A percentile compares a stretch with the other conserved stretches of the same genome.
Conservation (phyloP, 1,140 invertebrate species). For the Sweltsa coloradensis region DNA sequence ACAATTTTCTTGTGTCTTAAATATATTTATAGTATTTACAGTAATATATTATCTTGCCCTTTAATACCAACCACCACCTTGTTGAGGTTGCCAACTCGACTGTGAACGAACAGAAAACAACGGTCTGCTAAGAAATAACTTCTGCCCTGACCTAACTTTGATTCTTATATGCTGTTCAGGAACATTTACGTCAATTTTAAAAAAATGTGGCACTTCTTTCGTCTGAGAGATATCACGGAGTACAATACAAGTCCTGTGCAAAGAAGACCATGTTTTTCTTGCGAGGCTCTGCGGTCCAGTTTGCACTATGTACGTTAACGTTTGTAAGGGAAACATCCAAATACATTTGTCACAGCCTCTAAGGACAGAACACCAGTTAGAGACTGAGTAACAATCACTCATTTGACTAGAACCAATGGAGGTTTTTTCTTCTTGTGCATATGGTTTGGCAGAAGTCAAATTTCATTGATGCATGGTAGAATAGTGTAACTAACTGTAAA, state of each 20-base stretch:
- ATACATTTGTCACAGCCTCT: slow-evolving; percentile 19
- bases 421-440: slow-evolving; percentile 9
- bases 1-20: slow-evolving; percentile 10
- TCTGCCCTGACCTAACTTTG: slow-evolving; percentile 25
- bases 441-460: slow-evolving; percentile 13
- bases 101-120: slow-evolving; percentile 14
- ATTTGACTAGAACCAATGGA: slow-evolving; percentile 18
- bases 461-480: no score
- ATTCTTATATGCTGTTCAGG: slow-evolving; percentile 40
- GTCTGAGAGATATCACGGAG: slow-evolving; percentile 20
- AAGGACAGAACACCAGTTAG: slow-evolving; percentile 18
- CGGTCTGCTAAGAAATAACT: slow-evolving; percentile 13
- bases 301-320: slow-evolving; percentile 13
- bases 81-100: slow-evolving; percentile 8
- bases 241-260: slow-evolving; percentile 17
- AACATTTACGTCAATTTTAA: slow-evolving; percentile 34
- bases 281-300: slow-evolving; percentile 15
- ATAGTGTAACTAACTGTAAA: no score
- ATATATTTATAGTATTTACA: slow-evolving; percentile 11
- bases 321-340: slow-evolving; percentile 17
- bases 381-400: slow-evolving; percentile 18
- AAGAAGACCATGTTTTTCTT: slow-evolving; percentile 16
- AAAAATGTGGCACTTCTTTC: slow-evolving; percentile 22
- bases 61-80: slow-evolving; percentile 16
- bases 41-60: slow-evolving; percentile 13